A percentile compares a stretch with the other conserved stretches of the same genome.
These are phyloP conservation scores for Pristionchus japonicus DNA, from an alignment of 2,888 invertebrate species.

Conservation along the genomic window DNA sequence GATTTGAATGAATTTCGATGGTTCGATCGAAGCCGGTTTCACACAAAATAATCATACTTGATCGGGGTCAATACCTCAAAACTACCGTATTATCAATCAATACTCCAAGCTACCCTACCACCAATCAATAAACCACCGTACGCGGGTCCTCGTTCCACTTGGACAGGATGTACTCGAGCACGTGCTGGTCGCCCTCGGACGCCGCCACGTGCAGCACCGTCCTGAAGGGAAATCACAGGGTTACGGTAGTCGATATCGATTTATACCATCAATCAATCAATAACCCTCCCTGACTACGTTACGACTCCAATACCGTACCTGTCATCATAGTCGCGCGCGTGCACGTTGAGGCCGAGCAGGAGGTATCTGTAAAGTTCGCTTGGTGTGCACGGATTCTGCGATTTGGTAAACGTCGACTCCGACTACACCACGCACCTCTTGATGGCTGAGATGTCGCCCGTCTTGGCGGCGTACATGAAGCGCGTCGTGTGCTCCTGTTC, in stretches of 20 bases:
- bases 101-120: background rate
- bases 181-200: slow-evolving; percentile 61
- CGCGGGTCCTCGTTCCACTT: slow-evolving; percentile 63
- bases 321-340: slow-evolving; percentile 65
- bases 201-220: slow-evolving; percentile 64
- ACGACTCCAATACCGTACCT: slow-evolving; percentile 51
- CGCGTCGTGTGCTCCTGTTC: slow-evolving; percentile 92
- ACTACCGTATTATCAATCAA: too few relatives aligned
- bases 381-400: background rate
- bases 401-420: background rate
- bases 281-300: background rate
- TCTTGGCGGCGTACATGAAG: slow-evolving; percentile 91
- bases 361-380: slow-evolving; percentile 50
- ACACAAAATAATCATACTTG: too few relatives aligned
- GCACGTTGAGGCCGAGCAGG: slow-evolving; percentile 62
- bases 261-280: background rate
- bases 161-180: slow-evolving; percentile 60
- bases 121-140: slow-evolving; percentile 14
- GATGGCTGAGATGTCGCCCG: slow-evolving; percentile 93
- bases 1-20: too few relatives aligned
- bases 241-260: slow-evolving; percentile 33
- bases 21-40: too few relatives aligned
- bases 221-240: slow-evolving; percentile 10
- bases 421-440: slow-evolving; percentile 81
- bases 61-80: background rate